Base-by-base conservation (phyloP, 2,888 invertebrate species). In the Eupithecia subfuscata region DNA sequence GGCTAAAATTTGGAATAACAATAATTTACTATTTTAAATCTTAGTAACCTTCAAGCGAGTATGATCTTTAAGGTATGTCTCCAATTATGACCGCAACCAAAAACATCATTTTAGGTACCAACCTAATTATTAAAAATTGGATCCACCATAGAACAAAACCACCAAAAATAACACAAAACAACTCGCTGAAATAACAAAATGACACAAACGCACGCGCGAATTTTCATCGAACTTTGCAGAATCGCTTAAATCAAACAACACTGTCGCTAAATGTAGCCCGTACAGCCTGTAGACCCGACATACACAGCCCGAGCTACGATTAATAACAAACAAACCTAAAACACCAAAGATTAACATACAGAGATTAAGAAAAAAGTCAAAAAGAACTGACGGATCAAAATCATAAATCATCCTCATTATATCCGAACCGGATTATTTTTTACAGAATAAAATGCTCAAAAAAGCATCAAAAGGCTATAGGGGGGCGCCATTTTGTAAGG, bases 401-500 rank as follows among this genome's bases (percentile, higher is more conserved):
- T 89, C 94, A 93, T 95, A 95, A 95, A 95, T 95, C 95, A 94
- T 94, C 91, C 93, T 94, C 95, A 94, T 94, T 95, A 95, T 95
- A 91, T 92, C 91, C 90, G 89, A 93, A 94, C 94, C 90, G 93
- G 94, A 94, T 94, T 94, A 95, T 94, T 94, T 94, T 93, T 94
- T 93, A 93, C 91, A 88, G 86, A 90, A 92, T 86, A 92, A 94
- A 93, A 93, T 92, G 93, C 89, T 93, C 91, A 92, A 94, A 95
- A 94, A 94, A 92, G 90, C 91, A 93, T 93, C 92, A 92, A 92
- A 92, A 92, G 91, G 91, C 92, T 92, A 88, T 91, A 90, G 92
- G 94, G 91, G 92, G 88, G 88, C 93, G 95, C 95, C 94, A 94
- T 94, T 91, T 94, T 94, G 93, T 90, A 86, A 92, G 93, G 93